A percentile compares a stretch with the other conserved stretches of the same genome.
phyloP scores from a whole-genome alignment of 2,888 invertebrate genomes.

The Drosophila maculinotata region DNA sequence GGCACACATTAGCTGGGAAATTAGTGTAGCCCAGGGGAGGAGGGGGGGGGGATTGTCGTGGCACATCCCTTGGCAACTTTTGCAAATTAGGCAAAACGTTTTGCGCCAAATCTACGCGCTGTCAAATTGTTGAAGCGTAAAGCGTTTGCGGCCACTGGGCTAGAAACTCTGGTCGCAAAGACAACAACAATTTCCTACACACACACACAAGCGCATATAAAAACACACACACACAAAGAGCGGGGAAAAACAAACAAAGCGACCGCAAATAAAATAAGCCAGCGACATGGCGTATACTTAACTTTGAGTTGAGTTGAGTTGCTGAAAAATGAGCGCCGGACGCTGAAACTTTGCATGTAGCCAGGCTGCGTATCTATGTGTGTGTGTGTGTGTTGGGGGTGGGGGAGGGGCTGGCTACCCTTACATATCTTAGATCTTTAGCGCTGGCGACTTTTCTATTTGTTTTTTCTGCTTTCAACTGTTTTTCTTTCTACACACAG shows the following conservation, averaged over 20 bases:
- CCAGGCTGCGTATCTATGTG: conserved; percentile 17
- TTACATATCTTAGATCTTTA: conserved; percentile 61
- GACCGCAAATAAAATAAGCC: conserved; percentile 72
- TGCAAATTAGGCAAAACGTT: conserved; percentile 79
- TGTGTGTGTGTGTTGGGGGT: neutral
- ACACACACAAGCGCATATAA: neutral
- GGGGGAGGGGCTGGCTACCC: neutral
- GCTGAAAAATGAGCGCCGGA: conserved; percentile 71
- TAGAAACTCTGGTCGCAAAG: conserved; percentile 20
- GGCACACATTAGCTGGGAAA: conserved; percentile 68
- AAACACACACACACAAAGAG: conserved; percentile 1
- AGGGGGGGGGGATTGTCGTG: neutral
- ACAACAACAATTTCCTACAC: conserved; percentile 42
- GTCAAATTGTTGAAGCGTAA: conserved; percentile 80
- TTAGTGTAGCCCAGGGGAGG: conserved; percentile 28
- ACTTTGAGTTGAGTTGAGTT: conserved; percentile 58
- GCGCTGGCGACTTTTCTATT: conserved; percentile 50
- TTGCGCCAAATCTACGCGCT: conserved; percentile 75
- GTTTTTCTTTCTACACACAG: conserved; percentile 18
- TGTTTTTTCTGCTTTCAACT: conserved; percentile 60
- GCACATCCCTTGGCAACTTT: conserved; percentile 56
- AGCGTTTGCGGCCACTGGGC: conserved; percentile 48
- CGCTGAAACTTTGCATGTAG: conserved; percentile 62
- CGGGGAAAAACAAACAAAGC: conserved; percentile 34
- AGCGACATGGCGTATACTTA: conserved; percentile 63